Percentiles rank a stretch among this genome's conserved stretches.
phyloP scores from a whole-genome alignment of 2,888 invertebrate genomes.

The Hemaris fuciformis region DNA sequence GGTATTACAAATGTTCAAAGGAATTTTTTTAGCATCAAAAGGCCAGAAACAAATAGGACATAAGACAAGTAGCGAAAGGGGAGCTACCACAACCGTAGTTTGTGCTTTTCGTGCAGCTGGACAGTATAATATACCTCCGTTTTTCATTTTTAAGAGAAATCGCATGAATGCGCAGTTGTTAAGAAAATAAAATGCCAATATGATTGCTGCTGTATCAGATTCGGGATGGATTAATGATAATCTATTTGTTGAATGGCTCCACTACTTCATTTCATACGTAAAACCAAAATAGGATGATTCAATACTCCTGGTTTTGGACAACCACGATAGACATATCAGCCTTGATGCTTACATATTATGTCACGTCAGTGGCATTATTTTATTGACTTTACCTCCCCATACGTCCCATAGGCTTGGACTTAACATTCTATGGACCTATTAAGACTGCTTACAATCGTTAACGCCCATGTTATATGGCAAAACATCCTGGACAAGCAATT shows the following conservation, averaged over 20 bases:
- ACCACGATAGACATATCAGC: not conserved
- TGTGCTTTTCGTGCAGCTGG: not conserved
- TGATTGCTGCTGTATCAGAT: not conserved
- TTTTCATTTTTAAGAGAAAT: not conserved
- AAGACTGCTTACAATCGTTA: too few species aligned
- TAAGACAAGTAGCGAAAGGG: not conserved
- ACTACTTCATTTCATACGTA: not conserved
- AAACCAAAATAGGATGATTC: not conserved
- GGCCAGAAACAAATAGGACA: not conserved
- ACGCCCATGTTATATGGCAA: too few species aligned
- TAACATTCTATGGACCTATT: too few species aligned
- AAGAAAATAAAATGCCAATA: not conserved
- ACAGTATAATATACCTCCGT: not conserved
- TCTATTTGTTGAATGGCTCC: not conserved
- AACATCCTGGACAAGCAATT: too few species aligned
- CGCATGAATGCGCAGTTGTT: not conserved
- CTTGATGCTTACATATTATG: not conserved
- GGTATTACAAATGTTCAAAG: not conserved
- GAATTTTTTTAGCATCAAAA: not conserved
- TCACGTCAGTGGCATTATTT: slow-evolving; percentile 23
- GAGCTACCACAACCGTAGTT: not conserved
- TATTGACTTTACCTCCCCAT: slow-evolving; percentile 21
- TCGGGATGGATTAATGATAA: not conserved
- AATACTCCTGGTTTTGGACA: not conserved
- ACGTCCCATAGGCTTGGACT: too few species aligned